phyloP scores from a whole-genome alignment of 2,797 vertebrate species.

The Acridotheres tristis region DNA sequence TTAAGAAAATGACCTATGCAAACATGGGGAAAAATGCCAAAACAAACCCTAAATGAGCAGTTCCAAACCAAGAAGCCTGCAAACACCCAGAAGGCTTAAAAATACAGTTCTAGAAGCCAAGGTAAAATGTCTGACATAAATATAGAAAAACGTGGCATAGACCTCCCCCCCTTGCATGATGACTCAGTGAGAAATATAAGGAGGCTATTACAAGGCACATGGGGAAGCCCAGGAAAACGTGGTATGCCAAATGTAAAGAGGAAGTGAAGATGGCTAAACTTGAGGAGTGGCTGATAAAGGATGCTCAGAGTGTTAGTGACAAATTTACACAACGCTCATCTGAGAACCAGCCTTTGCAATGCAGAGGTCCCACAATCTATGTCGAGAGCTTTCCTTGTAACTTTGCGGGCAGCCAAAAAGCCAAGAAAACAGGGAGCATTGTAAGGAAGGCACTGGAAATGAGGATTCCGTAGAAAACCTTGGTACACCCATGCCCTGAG shows the following conservation, averaged over 20 bases:
- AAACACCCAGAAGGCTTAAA: not conserved
- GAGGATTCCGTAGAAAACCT: not conserved
- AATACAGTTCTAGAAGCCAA: not conserved
- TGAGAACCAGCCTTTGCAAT: not conserved
- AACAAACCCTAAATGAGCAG: not conserved
- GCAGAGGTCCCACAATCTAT: accelerated
- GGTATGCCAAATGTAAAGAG: not conserved
- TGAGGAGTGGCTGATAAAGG: not conserved
- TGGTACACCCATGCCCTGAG: not conserved
- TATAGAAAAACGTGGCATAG: accelerated
- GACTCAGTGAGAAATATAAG: not conserved
- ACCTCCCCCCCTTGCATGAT: not conserved
- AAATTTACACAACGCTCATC: accelerated
- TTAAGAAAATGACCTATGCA: not conserved
- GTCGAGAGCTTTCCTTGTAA: accelerated
- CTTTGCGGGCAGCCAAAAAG: not conserved
- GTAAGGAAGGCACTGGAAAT: not conserved
- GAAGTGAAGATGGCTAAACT: not conserved
- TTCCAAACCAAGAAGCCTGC: not conserved
- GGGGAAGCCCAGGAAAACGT: not conserved
- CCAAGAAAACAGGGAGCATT: not conserved
- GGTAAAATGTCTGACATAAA: not conserved
- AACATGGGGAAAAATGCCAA: not conserved
- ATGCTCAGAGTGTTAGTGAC: not conserved
- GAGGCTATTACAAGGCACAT: not conserved